Evolutionary conservation across 2,888 invertebrate species (phyloP), one percentile per base, ranked within the genome.

Genomic region (Erebia palarica): DNA sequence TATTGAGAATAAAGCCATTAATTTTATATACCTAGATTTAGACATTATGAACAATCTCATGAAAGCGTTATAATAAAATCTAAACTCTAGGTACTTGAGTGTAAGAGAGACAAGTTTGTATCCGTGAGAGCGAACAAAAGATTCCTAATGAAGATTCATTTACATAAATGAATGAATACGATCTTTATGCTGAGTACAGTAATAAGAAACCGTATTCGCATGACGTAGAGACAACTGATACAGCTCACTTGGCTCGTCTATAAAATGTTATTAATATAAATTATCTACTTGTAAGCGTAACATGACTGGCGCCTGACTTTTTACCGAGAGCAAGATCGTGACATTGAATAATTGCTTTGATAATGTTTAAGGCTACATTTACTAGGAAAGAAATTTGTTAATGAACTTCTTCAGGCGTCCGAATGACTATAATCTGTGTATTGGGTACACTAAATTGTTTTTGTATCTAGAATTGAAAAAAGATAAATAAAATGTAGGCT

Each of bases 81-180:
- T n/a, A 9, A 36, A 59, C n/a, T 42, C 8, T n/a, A 59, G n/a
- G n/a, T n/a, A n/a, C n/a, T n/a, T 14, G 14, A 27, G 7, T 58
- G 14, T 7, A 58, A 7, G 21, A 21, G 57, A 58, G 3, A 13
- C 57, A 11, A 55, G 10, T 57, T 57, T 18, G 13, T 57, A 21
- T 9, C 10, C 9, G 16, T 55, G 18, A 57, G 13, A 53, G 16
- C 42, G 18, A 63, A 57, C 57, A 47, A 63, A 63, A 21, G 3
- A 63, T 61, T 21, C 47, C 49, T 63, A 63, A 63, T 63, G 63
- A 63, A 63, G 44, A 49, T 63, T 55, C 65, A 65, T 65, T 63
- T 36, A 55, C 13, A 55, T 36, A 65, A 64, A 65, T 65, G 55
- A 64, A 65, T 65, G 55, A 65, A 65, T 55, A 53, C 16, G n/a